Evolutionary conservation across 2,797 vertebrate species (phyloP), one percentile per base, ranked within the genome.

Genomic region (Chromobotia macracanthus): DNA sequence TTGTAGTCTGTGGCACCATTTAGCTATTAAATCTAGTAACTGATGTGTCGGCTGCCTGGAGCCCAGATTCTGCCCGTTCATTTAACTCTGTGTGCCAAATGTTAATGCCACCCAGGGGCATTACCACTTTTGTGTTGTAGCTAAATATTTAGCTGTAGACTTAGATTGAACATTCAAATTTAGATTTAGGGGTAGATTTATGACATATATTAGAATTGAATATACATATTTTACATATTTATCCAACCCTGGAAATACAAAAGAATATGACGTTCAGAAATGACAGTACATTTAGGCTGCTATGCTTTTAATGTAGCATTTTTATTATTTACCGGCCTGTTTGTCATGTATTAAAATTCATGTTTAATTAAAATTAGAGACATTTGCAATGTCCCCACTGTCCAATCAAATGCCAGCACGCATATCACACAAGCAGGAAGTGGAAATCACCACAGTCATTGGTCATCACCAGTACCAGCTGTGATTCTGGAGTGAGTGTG

Each of bases 401-500:
- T 74, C 28, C 73, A 38, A 67, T 75, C 50, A 66, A 66, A 56
- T 44, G 74, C 19, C 21, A 8, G 38, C 61, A 66, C 63, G 18
- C 50, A 51, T 15, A 75, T 31, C 15, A 23, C 56, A 53, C 53
- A n/a, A n/a, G n/a, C 73, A 66, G 63, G 61, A 41, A 13, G 3
- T 67, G 55, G 16, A 60, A 50, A 31, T 69, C 31, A 41, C 5
- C 23, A 18, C 48, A 61, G 25, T 46, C 58, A 56, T 66, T 16
- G 41, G 50, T 44, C 41, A 18, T 61, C 66, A 25, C 66, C 60
- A 58, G 67, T n/a, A 61, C 55, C 67, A 77, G 65, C 55, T 61
- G 55, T 58, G 53, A 71, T 25, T 58, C 46, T 78, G 58, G 28
- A 65, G 44, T 79, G 23, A 72, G 69, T 28, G 18, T 72, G 35